These are phyloP conservation scores for Temnothorax unifasciatus DNA, from an alignment of 2,888 invertebrate genomes.

Conservation along the genomic window DNA sequence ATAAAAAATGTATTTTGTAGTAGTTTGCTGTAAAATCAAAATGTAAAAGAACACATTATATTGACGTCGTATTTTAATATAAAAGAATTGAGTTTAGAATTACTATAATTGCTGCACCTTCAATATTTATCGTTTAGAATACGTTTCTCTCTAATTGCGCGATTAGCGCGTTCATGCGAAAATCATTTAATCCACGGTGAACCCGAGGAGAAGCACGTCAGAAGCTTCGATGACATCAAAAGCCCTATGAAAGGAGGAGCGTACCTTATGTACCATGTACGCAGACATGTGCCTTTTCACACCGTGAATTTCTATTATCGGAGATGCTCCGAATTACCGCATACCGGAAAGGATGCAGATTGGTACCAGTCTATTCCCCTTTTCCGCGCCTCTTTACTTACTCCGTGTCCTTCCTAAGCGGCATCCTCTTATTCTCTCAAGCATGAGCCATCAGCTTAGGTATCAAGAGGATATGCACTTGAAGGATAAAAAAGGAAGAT, in stretches of 20 bases:
- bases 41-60: neutral
- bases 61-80: neutral
- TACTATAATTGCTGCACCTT: neutral
- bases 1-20: neutral
- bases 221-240: conserved; percentile 50
- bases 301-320: conserved; percentile 76
- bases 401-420: conserved; percentile 41
- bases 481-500: conserved; percentile 47
- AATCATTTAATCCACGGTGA: conserved; percentile 18
- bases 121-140: conserved; percentile 6
- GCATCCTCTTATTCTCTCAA: conserved; percentile 46
- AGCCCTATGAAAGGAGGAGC: conserved; percentile 44
- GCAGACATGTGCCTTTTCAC: conserved; percentile 54
- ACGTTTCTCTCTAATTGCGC: neutral
- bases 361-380: conserved; percentile 61
- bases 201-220: conserved; percentile 6
- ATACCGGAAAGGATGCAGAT: conserved; percentile 75
- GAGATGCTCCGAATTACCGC: conserved; percentile 74
- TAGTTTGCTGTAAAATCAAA: neutral
- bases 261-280: conserved; percentile 34
- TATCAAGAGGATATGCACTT: conserved; percentile 48
- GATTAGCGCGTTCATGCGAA: neutral
- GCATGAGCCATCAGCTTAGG: conserved; percentile 51
- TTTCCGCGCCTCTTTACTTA: conserved; percentile 38
- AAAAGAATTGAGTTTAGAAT: neutral